Evolutionary conservation across 1,140 invertebrate genomes (phyloP).

Genomic region (Orchesella cincta): DNA sequence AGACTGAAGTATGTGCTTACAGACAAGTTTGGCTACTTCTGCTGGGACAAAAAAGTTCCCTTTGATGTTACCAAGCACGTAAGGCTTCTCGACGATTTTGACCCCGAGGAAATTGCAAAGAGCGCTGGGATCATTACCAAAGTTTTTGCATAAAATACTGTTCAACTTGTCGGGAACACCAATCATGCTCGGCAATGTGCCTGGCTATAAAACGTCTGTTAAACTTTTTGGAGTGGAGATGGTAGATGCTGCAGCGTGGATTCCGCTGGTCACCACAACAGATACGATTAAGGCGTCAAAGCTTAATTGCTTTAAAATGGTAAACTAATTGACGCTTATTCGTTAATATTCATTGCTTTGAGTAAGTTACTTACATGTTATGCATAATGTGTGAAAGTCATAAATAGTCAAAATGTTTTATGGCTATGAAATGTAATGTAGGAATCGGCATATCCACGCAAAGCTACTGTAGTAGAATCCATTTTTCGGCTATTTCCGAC

Average conservation of each 20-base stretch:
- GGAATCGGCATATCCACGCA: conserved; percentile 44
- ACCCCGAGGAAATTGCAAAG: conserved; percentile 28
- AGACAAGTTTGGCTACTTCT: conserved; percentile 37
- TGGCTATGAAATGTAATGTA: neutral
- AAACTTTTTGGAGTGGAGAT: conserved; percentile 36
- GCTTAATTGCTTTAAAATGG: neutral
- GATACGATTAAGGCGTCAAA: no score
- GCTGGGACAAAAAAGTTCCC: conserved; percentile 36
- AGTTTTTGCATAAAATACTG: conserved; percentile 33
- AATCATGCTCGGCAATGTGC: conserved; percentile 43
- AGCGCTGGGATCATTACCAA: conserved; percentile 37
- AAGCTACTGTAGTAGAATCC: conserved; percentile 37
- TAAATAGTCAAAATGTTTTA: neutral
- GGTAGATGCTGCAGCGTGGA: conserved; percentile 36
- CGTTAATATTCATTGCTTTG: no score
- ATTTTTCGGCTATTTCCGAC: conserved; percentile 35
- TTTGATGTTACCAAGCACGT: conserved; percentile 38
- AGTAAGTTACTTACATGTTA: no score
- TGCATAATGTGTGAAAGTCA: neutral
- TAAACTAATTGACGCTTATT: neutral
- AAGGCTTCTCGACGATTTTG: conserved; percentile 25
- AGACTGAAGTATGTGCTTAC: conserved; percentile 23
- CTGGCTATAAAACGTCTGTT: conserved; percentile 33
- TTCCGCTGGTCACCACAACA: conserved; percentile 41
- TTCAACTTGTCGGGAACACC: conserved; percentile 34